These are phyloP conservation scores for Xerus rutilus DNA, from an alignment of 2,797 vertebrate species.

Conservation along the genomic window DNA sequence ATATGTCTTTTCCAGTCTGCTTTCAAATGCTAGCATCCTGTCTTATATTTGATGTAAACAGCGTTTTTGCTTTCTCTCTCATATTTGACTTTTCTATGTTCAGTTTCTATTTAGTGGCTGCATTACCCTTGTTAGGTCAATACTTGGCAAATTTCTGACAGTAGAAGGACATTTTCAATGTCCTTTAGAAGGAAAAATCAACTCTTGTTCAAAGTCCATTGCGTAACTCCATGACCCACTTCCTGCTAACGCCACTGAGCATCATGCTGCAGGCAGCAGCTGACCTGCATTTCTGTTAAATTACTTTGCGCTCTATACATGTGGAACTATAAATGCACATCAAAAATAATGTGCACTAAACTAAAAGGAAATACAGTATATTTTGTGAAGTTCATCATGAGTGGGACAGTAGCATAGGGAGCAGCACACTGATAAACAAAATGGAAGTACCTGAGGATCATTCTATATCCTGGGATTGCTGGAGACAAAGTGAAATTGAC, in stretches of 20 bases:
- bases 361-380: background rate
- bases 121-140: background rate
- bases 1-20: background rate
- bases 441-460: background rate
- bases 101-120: background rate
- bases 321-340: background rate
- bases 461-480: background rate
- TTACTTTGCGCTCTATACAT: background rate
- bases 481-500: background rate
- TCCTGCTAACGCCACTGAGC: background rate
- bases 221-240: background rate
- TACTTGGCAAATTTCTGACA: constrained; percentile 6
- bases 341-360: background rate
- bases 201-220: background rate
- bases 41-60: constrained; percentile 16
- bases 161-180: background rate
- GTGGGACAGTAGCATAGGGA: background rate
- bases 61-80: background rate
- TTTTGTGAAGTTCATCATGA: background rate
- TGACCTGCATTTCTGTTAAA: constrained; percentile 37
- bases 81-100: background rate
- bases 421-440: background rate
- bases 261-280: background rate
- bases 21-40: background rate
- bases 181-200: constrained; percentile 23